Percentiles rank a stretch among this genome's conserved stretches.
Conservation (phyloP, 2,888 invertebrate genomes). For the Drosophila limbata region DNA sequence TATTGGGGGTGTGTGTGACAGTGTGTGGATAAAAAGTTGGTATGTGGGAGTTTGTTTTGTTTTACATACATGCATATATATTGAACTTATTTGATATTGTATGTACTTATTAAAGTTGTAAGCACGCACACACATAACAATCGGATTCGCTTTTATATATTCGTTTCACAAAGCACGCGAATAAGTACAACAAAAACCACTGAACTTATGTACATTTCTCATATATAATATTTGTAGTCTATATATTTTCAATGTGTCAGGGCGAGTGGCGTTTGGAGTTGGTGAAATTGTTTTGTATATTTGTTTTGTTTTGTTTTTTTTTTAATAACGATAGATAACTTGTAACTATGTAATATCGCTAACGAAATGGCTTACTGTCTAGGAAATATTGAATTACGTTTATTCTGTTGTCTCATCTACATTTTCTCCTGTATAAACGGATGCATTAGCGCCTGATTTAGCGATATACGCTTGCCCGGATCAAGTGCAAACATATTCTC, state of each 20-base stretch:
- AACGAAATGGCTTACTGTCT: constrained; percentile 63
- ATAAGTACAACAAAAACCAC: constrained; percentile 44
- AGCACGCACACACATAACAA: constrained; percentile 56
- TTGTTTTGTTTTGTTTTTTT: constrained; percentile 1
- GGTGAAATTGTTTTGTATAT: constrained; percentile 28
- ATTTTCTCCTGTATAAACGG: constrained; percentile 98
- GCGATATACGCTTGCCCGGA: constrained; percentile 95
- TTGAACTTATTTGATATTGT: constrained; percentile 37
- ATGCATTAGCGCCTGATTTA: constrained; percentile 97
- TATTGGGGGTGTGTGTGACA: constrained; percentile 29
- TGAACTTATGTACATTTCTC: constrained; percentile 54
- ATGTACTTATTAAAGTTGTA: constrained; percentile 28
- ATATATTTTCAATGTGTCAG: constrained; percentile 22
- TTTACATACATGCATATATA: constrained; percentile 24
- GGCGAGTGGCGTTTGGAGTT: constrained; percentile 37
- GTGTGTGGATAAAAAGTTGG: constrained; percentile 16
- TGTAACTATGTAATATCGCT: constrained; percentile 49
- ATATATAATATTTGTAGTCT: constrained; percentile 36
- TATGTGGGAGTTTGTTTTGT: constrained; percentile 39
- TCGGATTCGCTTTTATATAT: constrained; percentile 32
- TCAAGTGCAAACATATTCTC: constrained; percentile 97
- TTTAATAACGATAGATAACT: constrained; percentile 57
- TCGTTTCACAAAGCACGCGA: constrained; percentile 35
- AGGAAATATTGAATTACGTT: constrained; percentile 72
- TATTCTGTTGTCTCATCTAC: constrained; percentile 81